Evolutionary conservation across 2,888 invertebrate genomes (phyloP).

Genomic region (Drosophila demipolita): DNA sequence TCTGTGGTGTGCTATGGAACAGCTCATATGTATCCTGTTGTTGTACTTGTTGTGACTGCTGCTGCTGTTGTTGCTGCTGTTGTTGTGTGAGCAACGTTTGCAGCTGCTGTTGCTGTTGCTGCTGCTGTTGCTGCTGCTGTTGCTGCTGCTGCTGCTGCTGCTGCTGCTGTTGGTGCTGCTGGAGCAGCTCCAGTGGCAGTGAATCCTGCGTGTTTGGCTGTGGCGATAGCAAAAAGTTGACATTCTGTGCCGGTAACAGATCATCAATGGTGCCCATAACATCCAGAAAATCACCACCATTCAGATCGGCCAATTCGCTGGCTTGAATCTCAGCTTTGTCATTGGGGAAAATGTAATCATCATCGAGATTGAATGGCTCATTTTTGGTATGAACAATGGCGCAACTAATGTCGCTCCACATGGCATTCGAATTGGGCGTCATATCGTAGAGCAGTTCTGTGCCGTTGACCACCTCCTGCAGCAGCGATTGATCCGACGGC

Average conservation of each 20-base stretch:
- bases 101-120: constrained; percentile 40
- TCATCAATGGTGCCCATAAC: constrained; percentile 94
- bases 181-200: constrained; percentile 82
- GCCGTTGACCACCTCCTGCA: constrained; percentile 51
- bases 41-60: constrained; percentile 40
- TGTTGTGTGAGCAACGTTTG: constrained; percentile 55
- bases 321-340: constrained; percentile 94
- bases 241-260: constrained; percentile 85
- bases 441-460: constrained; percentile 76
- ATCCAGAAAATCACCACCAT: constrained; percentile 91
- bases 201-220: constrained; percentile 73
- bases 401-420: constrained; percentile 85
- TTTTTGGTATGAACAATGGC: constrained; percentile 85
- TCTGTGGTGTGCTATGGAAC: constrained; percentile 85
- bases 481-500: constrained; percentile 58
- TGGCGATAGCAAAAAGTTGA: constrained; percentile 79
- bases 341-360: constrained; percentile 95
- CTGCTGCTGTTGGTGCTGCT: constrained; percentile 72
- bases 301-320: constrained; percentile 93
- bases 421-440: constrained; percentile 83
- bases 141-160: constrained; percentile 66
- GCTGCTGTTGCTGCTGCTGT: constrained; percentile 51
- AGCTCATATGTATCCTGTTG: constrained; percentile 80
- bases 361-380: constrained; percentile 92
- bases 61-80: constrained; percentile 62